A percentile compares a stretch with the other conserved stretches of the same genome.
Conservation (phyloP, 2,113 vertebrate species). For the Hemicordylus capensis region DNA sequence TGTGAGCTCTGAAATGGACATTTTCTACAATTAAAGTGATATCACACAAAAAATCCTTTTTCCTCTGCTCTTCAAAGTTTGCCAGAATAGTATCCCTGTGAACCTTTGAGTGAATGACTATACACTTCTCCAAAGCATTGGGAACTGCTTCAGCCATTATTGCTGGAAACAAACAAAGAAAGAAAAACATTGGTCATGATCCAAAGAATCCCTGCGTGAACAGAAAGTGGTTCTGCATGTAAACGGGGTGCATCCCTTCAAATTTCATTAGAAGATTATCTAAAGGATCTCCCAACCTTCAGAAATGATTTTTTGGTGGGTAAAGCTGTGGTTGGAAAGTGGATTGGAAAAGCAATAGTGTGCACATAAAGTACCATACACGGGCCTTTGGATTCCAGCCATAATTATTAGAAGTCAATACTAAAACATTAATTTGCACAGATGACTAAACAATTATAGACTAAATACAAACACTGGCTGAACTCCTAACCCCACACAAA, state of each 20-base stretch:
- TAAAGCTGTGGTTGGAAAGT: neutral
- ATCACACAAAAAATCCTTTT: conserved; percentile 89
- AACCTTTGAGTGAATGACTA: conserved; percentile 81
- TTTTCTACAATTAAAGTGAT: conserved; percentile 91
- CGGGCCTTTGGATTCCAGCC: neutral
- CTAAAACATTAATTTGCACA: neutral
- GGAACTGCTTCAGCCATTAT: conserved; percentile 77
- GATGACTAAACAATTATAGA: neutral
- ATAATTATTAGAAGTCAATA: neutral
- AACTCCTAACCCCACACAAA: neutral
- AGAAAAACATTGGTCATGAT: neutral
- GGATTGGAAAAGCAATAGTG: too few relatives aligned
- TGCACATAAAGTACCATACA: neutral
- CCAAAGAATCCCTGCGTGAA: neutral
- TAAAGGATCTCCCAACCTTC: neutral
- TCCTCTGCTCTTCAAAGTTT: conserved; percentile 87
- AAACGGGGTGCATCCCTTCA: neutral
- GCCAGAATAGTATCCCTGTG: conserved; percentile 86
- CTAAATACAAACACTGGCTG: neutral
- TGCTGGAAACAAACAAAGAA: conserved; percentile 6
- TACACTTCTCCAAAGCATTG: conserved; percentile 64
- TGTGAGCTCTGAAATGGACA: conserved; percentile 92
- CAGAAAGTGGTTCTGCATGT: neutral
- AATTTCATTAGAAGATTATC: neutral
- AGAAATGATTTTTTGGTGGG: neutral